Evolutionary conservation across 2,797 vertebrate genomes (phyloP).

Genomic region (Anguilla megastoma): DNA sequence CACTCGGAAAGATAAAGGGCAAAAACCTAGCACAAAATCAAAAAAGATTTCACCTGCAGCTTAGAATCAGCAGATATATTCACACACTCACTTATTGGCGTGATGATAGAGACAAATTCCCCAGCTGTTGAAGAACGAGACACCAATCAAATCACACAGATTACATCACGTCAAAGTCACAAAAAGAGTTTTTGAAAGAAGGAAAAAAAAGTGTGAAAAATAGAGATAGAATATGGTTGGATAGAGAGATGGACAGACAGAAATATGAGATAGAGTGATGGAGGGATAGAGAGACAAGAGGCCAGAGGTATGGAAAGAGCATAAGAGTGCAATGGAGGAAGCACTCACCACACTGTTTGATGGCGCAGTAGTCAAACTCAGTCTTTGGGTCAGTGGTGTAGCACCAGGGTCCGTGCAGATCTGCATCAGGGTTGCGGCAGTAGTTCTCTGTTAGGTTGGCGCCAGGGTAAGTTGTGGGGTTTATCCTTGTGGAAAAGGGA

Average conservation of each 20-base stretch:
- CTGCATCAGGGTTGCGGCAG: conserved; percentile 91
- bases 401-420: conserved; percentile 96
- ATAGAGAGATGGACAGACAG: not conserved
- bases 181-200: not conserved
- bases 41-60: not conserved
- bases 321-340: not conserved
- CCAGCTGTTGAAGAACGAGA: conserved; percentile 68
- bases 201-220: not conserved
- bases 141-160: conserved; percentile 29
- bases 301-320: not conserved
- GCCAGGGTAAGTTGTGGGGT: conserved; percentile 73
- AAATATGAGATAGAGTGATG: not conserved
- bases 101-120: conserved; percentile 65
- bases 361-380: conserved; percentile 94
- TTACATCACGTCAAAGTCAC: not conserved
- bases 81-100: conserved; percentile 67
- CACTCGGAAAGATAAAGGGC: not conserved
- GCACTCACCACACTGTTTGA: conserved; percentile 83
- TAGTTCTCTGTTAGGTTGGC: conserved; percentile 87
- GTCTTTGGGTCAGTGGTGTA: conserved; percentile 89
- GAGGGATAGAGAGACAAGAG: conserved; percentile 23
- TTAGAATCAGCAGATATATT: conserved; percentile 27
- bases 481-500: conserved; percentile 73
- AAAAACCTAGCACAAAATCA: not conserved
- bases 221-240: not conserved